These are phyloP conservation scores for Acanthoscelides obtectus DNA, from an alignment of 2,888 invertebrate species.

Conservation along the genomic window DNA sequence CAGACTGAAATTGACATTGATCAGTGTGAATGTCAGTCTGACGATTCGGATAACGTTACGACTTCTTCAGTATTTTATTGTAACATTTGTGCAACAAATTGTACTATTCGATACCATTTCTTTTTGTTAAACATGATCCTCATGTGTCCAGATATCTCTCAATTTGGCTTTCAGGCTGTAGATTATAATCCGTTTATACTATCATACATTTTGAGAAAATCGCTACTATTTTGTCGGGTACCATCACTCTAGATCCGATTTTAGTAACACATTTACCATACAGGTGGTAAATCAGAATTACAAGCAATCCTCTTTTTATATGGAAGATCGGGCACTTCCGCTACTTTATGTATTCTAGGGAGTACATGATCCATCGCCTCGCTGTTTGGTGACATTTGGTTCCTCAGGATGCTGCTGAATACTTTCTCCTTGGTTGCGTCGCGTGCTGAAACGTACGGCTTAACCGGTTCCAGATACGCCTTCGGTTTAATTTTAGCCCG, in stretches of 20 bases:
- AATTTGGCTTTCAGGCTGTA: no score
- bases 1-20: no score
- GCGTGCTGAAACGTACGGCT: constrained; percentile 65
- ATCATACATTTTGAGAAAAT: no score
- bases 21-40: no score
- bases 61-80: no score
- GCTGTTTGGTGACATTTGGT: constrained; percentile 50
- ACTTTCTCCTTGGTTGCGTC: constrained; percentile 63
- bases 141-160: no score
- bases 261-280: constrained; percentile 15
- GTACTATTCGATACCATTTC: no score
- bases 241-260: not conserved
- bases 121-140: no score
- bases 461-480: constrained; percentile 56
- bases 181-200: no score
- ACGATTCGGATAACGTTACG: no score
- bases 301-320: constrained; percentile 50
- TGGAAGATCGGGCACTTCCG: constrained; percentile 46
- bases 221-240: constrained; percentile 7
- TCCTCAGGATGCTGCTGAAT: constrained; percentile 54
- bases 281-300: constrained; percentile 43
- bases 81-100: no score
- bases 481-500: constrained; percentile 60
- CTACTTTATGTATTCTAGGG: constrained; percentile 57
- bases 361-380: constrained; percentile 62